Evolutionary conservation across 2,113 vertebrate genomes (phyloP).

Genomic region (Pantherophis guttatus): DNA sequence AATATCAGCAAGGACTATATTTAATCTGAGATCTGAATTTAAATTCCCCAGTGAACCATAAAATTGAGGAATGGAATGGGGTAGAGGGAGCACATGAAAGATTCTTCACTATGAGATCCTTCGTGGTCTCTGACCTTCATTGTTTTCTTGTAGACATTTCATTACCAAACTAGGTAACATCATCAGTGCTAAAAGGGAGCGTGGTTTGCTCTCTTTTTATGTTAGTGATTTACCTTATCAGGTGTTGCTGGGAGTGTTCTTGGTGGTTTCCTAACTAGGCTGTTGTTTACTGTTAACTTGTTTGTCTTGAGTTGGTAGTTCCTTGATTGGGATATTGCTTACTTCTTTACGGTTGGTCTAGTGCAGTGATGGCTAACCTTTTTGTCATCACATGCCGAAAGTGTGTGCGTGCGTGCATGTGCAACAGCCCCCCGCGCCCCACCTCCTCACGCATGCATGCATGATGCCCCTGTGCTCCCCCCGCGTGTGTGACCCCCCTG

Average conservation of each 20-base stretch:
- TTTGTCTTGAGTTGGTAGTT: background rate
- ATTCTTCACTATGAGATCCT: background rate
- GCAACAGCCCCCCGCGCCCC: too few relatives aligned
- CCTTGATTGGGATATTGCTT: too few relatives aligned
- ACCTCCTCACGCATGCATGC: too few relatives aligned
- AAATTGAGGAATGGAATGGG: background rate
- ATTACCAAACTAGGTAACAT: background rate
- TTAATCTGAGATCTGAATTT: background rate
- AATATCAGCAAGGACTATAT: background rate
- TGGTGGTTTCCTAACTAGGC: background rate
- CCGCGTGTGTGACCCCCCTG: too few relatives aligned
- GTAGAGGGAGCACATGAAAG: background rate
- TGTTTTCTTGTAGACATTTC: background rate
- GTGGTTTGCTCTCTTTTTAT: background rate
- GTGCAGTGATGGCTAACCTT: background rate
- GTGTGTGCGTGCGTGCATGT: too few relatives aligned
- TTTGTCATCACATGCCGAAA: too few relatives aligned
- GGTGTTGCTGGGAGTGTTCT: background rate
- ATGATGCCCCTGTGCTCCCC: too few relatives aligned
- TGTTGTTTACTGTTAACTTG: background rate
- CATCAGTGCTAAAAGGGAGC: background rate
- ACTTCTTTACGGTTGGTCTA: background rate
- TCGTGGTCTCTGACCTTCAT: background rate
- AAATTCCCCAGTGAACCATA: background rate
- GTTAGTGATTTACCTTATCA: background rate